phyloP scores from a whole-genome alignment of 2,797 vertebrate species.

The Propithecus deckenii region DNA sequence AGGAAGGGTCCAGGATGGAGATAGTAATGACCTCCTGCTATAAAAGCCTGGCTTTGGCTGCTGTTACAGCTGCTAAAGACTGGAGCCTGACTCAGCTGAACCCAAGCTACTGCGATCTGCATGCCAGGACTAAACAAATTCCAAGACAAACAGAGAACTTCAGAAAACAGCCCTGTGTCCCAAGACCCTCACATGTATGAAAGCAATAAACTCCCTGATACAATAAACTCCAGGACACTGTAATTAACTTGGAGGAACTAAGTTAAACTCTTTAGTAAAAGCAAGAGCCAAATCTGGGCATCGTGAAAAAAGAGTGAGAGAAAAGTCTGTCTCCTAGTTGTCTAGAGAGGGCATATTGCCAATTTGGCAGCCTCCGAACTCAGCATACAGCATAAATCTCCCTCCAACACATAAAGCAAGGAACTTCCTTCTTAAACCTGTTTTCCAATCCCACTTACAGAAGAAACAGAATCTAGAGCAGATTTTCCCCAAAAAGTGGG shows the following conservation, averaged over 20 bases:
- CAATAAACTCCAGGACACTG: neutral
- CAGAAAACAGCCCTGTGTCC: neutral
- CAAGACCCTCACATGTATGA: neutral
- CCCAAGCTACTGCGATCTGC: slow-evolving; percentile 12
- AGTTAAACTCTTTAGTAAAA: slow-evolving; percentile 16
- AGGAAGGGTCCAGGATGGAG: slow-evolving; percentile 41
- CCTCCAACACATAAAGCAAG: slow-evolving; percentile 14
- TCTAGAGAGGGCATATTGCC: slow-evolving; percentile 30
- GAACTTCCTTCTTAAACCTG: slow-evolving; percentile 45
- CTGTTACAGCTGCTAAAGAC: neutral
- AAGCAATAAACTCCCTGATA: neutral
- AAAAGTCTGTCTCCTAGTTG: slow-evolving; percentile 31
- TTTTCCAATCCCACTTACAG: neutral
- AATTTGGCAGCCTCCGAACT: slow-evolving; percentile 4
- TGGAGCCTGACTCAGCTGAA: slow-evolving; percentile 64
- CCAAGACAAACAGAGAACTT: slow-evolving; percentile 57
- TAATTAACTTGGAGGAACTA: neutral
- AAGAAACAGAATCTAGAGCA: slow-evolving; percentile 5
- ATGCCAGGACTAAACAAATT: slow-evolving; percentile 41
- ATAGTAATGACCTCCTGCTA: neutral
- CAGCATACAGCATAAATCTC: neutral
- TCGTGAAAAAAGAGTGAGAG: neutral
- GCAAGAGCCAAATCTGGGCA: slow-evolving; percentile 46
- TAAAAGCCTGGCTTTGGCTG: slow-evolving; percentile 29
- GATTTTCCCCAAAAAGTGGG: neutral